Base-by-base conservation (phyloP, 2,113 vertebrate species). In the Oenanthe oenanthe region DNA sequence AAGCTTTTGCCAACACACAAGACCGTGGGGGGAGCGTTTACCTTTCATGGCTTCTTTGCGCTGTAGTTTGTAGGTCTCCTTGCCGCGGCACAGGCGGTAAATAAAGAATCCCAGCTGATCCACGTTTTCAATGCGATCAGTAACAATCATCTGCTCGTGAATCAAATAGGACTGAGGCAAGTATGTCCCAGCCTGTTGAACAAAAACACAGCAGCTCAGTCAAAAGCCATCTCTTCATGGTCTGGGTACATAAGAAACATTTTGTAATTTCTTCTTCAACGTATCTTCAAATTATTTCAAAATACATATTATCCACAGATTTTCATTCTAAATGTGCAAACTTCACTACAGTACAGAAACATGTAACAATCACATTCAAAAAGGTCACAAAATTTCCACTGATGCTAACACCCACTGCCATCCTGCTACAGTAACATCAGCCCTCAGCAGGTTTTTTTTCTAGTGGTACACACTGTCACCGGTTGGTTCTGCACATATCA, bases 81-180 rank as follows among this genome's bases (percentile, higher is more conserved):
- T 99, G 94, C 98, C 98, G 5, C 94, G 98, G 95, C 99, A 99
- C 36, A 99, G 98, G 92, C 98, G 99, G 95, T 98, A 97, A 96
- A 99, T 99, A 93, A 98, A 99, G 97, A 97, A 97, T 70, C 99
- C 99, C 91, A 99, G 96, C 92, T 98, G 98, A 73, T 99, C 98
- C 36, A 99, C 96, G 1, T 98, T 98, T 86, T 99, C 98, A 97
- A 99, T 98, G 60, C 98, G 98, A 96, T 99, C 99, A 3, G 99
- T 99, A 95, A 99, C 99, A 15, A 99, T 97, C 99, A 99, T 99
- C 97, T 99, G 99, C 79, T 99, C 99, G 1, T 99, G 99, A 96
- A 99, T 96, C 97, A 99, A 97, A 93, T 98, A 98, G 3, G 99
- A 99, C 97, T 99, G 99, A 24, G 99, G 99, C 98, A 99, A 97